Base-by-base conservation (phyloP, 1,140 invertebrate species). In the Drosophila persimilis region DNA sequence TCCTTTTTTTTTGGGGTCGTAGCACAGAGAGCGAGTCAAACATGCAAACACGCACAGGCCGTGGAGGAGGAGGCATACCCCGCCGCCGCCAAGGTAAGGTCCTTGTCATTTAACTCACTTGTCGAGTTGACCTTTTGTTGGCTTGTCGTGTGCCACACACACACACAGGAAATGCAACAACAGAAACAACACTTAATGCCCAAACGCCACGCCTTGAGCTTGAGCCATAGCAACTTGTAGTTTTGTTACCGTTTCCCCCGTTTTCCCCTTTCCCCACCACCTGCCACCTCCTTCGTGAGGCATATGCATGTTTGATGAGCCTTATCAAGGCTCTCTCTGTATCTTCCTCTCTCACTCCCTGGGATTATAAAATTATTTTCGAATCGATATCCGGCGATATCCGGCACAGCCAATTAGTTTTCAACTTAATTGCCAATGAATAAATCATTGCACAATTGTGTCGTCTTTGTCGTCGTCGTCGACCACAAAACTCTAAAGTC, bases 81-180 rank as follows among this genome's bases (percentile, higher is more conserved):
- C 6, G 29, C 56, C 70, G 66, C 62, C 70, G 66, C 62, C 73
- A 81, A 81, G 83, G 77, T 88, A 57, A 88, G 83, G 81, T 86
- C 83, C 81, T 86, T 86, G 81, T 86, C 83, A 85, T 85, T 85
- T 85, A 85, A 85, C 81, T 85, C 70, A 80, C 73, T 85, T 78
- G 77, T 61, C 70, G 63, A 62, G 81, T 88, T 86, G 81, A 86
- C 81, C 81, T 86, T 79, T 81, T 75, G 74, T 74, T 69, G 54
- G 53, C 50, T 67, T 56, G 73, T 63, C 75, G 73, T 85, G 75
- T 63, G 65, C 80, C 48, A 72, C 56, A 70, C 31, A 61, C 57
- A 77, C 26, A 53, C 61, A 56, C 65, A 58, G 52, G 35, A 39
- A 39, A 39, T 39, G 35, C 47, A 48, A 44, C 29, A 54, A 43